phyloP scores from a whole-genome alignment of 2,888 invertebrate genomes.

The Phlogophora meticulosa region DNA sequence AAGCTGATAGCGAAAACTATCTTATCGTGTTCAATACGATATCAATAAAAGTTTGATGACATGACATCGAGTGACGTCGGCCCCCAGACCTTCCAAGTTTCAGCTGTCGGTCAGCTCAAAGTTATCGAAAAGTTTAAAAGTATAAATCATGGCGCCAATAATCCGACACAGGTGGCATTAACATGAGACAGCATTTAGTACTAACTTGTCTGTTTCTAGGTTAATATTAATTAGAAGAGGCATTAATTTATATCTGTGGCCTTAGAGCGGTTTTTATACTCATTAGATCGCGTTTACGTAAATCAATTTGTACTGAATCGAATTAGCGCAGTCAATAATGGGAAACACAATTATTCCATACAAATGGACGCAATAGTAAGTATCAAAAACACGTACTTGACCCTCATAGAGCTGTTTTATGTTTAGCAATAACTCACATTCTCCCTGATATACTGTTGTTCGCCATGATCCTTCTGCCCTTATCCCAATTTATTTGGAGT shows the following conservation, averaged over 20 bases:
- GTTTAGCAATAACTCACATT: no score
- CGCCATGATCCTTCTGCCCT: no score
- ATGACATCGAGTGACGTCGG: slow-evolving; percentile 60
- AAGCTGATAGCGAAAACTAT: slow-evolving; percentile 80
- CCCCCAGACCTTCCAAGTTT: slow-evolving; percentile 71
- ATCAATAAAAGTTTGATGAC: slow-evolving; percentile 78
- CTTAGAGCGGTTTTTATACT: no score
- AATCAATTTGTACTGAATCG: no score
- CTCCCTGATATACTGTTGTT: no score
- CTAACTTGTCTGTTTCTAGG: slow-evolving; percentile 29
- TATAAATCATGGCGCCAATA: slow-evolving; percentile 14
- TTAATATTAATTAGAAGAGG: slow-evolving; percentile 50
- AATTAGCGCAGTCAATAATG: no score
- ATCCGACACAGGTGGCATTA: slow-evolving; percentile 16
- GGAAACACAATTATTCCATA: no score
- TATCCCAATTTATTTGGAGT: no score
- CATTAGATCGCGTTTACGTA: no score
- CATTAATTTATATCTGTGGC: slow-evolving; percentile 26
- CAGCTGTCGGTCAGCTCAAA: slow-evolving; percentile 30
- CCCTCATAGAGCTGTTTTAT: no score
- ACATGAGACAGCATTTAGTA: slow-evolving; percentile 12
- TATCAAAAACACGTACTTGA: no score
- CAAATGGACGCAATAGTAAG: no score
- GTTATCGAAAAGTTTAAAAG: slow-evolving; percentile 35
- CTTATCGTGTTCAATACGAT: slow-evolving; percentile 85